Conservation (phyloP, 2,888 invertebrate species). For the Rapana venosa region DNA sequence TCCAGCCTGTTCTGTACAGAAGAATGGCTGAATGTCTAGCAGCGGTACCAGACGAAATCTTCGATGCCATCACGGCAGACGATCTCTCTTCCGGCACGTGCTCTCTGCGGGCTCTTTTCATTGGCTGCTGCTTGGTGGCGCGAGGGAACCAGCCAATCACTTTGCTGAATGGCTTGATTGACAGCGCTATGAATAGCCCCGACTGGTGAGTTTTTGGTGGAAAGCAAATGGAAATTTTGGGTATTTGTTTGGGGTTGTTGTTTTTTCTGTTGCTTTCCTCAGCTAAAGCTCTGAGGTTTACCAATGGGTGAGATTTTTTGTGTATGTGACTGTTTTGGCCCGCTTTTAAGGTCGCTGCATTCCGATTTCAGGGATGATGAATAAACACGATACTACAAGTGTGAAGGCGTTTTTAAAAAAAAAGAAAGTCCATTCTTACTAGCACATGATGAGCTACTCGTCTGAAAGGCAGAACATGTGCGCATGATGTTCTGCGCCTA, state of each 20-base stretch:
- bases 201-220: conserved; percentile 49
- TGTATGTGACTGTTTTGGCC: no score
- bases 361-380: no score
- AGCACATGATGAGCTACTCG: no score
- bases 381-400: no score
- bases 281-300: not conserved
- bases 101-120: conserved; percentile 58
- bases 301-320: no score
- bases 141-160: conserved; percentile 70
- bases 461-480: no score
- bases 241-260: not conserved
- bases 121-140: conserved; percentile 70
- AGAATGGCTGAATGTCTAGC: conserved; percentile 64
- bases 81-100: conserved; percentile 59
- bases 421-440: no score
- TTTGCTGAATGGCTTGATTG: conserved; percentile 71
- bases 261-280: not conserved
- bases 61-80: conserved; percentile 66
- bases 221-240: not conserved
- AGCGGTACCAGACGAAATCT: conserved; percentile 67
- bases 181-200: conserved; percentile 63
- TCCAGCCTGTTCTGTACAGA: conserved; percentile 43
- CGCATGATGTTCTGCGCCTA: no score
- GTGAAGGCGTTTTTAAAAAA: no score
- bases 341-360: not conserved